Percentiles rank a stretch among this genome's conserved stretches.
Evolutionary conservation across 2,113 vertebrate species (phyloP).

Genomic region (Peromyscus maniculatus): DNA sequence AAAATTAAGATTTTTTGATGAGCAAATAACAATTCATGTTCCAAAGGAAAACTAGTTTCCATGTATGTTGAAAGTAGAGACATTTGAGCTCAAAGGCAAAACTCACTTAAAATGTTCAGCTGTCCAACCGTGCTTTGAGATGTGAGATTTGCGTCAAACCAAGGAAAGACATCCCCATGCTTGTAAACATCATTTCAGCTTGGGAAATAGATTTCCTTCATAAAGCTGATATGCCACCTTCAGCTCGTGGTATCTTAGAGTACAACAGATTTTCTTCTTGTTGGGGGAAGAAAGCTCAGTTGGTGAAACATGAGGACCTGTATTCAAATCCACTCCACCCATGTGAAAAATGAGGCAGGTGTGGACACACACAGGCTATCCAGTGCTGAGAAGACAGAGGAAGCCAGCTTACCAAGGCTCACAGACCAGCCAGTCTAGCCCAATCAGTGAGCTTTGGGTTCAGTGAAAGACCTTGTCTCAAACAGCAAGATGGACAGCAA

Average conservation of each 20-base stretch:
- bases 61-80: neutral
- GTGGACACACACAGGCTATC: neutral
- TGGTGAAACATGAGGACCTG: neutral
- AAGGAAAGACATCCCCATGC: neutral
- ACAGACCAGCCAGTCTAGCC: neutral
- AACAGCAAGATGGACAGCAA: neutral
- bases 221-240: neutral
- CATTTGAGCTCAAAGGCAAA: conserved; percentile 23
- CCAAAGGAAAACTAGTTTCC: neutral
- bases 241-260: neutral
- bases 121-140: neutral
- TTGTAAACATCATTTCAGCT: neutral
- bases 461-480: neutral
- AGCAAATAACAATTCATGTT: neutral
- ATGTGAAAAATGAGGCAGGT: neutral
- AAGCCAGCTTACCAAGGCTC: neutral
- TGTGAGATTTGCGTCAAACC: neutral
- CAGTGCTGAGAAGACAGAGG: neutral
- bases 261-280: neutral
- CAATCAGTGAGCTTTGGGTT: neutral
- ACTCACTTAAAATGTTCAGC: neutral
- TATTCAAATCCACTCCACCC: neutral
- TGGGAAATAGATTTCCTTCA: neutral
- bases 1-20: conserved; percentile 3
- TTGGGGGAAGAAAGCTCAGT: neutral